phyloP scores from a whole-genome alignment of 2,797 vertebrate genomes.

The Pseudotriccus pelzelni region DNA sequence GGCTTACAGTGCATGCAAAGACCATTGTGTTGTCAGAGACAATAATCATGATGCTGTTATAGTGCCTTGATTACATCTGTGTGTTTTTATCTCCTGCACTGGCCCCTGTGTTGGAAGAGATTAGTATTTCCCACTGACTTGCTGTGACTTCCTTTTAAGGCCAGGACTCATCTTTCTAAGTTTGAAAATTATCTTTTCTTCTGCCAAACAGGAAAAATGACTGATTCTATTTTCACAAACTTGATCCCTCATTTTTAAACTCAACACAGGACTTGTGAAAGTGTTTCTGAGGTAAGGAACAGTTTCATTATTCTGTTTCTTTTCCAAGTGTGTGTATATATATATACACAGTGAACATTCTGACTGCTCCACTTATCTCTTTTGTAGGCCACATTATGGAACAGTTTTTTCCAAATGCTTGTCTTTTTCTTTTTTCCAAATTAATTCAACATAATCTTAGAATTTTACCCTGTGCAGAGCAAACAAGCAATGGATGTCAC shows the following conservation, averaged over 20 bases:
- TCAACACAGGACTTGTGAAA: not conserved
- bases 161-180: not conserved
- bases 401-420: not conserved
- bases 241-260: not conserved
- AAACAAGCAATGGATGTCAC: not conserved
- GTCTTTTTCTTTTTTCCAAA: not conserved
- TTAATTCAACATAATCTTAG: not conserved
- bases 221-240: not conserved
- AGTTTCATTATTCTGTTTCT: not conserved
- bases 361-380: not conserved
- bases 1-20: not conserved
- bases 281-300: not conserved
- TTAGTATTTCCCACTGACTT: not conserved
- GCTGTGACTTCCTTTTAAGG: not conserved
- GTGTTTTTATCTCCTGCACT: not conserved
- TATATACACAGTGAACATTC: not conserved
- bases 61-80: not conserved
- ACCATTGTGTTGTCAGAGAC: not conserved
- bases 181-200: not conserved
- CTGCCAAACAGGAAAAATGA: not conserved
- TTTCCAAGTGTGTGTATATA: not conserved
- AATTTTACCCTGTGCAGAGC: not conserved
- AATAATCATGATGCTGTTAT: not conserved
- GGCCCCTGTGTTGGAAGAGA: not conserved
- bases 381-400: not conserved